These are phyloP conservation scores for Amphiprion percula DNA, from an alignment of 2,113 vertebrate genomes.

Conservation along the genomic window DNA sequence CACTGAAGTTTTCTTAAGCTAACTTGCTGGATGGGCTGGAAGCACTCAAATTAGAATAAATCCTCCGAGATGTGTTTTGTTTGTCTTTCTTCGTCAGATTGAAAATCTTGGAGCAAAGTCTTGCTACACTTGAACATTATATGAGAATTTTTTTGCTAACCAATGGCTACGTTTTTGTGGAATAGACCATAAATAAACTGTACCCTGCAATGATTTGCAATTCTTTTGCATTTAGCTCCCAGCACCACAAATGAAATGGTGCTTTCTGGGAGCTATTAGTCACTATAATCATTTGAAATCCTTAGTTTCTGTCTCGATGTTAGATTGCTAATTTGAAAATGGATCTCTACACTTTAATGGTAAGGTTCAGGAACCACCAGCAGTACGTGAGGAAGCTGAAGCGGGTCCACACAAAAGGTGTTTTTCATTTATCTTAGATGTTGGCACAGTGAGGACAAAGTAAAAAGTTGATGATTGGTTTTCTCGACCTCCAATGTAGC, in stretches of 20 bases:
- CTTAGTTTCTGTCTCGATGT: background rate
- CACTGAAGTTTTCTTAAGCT: conserved; percentile 13
- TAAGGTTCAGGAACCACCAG: background rate
- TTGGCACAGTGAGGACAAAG: conserved; percentile 6
- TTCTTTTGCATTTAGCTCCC: conserved; percentile 23
- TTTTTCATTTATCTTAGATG: background rate
- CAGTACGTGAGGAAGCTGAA: background rate
- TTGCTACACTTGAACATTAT: conserved; percentile 6
- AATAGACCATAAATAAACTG: conserved; percentile 26
- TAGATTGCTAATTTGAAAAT: conserved; percentile 12
- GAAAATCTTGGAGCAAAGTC: background rate
- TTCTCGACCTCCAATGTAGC: background rate
- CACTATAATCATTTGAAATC: conserved; percentile 25
- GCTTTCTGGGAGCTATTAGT: background rate
- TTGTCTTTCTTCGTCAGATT: conserved; percentile 17
- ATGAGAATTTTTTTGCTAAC: background rate
- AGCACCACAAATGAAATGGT: conserved; percentile 32
- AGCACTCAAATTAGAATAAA: conserved; percentile 27
- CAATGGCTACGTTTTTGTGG: background rate
- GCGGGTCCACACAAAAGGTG: background rate
- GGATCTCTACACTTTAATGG: background rate
- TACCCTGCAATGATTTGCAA: conserved; percentile 18
- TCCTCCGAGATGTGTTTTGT: conserved; percentile 12
- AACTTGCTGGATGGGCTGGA: background rate
- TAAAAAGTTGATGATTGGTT: background rate